Base-by-base conservation (phyloP, 2,113 vertebrate species). In the Trematocara variabile region DNA sequence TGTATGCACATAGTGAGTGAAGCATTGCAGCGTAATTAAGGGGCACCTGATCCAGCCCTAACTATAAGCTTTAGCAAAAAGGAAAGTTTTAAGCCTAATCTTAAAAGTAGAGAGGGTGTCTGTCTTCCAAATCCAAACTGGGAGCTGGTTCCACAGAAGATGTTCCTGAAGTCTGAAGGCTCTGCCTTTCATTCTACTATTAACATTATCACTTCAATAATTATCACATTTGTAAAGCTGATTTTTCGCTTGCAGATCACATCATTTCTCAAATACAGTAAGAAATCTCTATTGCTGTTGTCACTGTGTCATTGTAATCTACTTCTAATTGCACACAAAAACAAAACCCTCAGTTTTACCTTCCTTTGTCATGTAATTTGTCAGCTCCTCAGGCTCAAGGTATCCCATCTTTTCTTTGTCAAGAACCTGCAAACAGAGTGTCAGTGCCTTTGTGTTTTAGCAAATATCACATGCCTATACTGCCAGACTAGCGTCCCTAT, bases 301-400 rank as follows among this genome's bases (percentile, higher is more conserved):
- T 75, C 41, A 50, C 44, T 12, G 70, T 75, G 70, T 50, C 44
- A 12, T 48, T n/a, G 70, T 11, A 18, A 63, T 56, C 20, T 50
- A 4, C 33, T n/a, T n/a, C n/a, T 33, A 4, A 37, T 20, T n/a
- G 25, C 52, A 75, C 18, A 41, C 25, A 48, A 33, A 50, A 50
- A 48, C 44, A 28, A 52, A 63, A 70, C 7, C 6, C n/a, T 44
- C 9, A 6, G 34, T 3, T 68, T 92, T 95, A 99, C 98, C 98
- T 97, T 97, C 97, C 91, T 97, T 95, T 85, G 97, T 98, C 96
- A 99, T 96, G 84, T 96, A 96, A 77, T 96, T 97, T 34, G 96
- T 81, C 77, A 99, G 90, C 30, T 98, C 97, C 3, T 97, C 97
- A 83, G 96, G 96, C 56, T 97, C 96, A 86, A 99, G 92, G 95